Percentiles rank a stretch among this genome's conserved stretches.
Conservation (phyloP, 35 echinoderm and acorn worm species). For the Lytechinus variegatus region DNA sequence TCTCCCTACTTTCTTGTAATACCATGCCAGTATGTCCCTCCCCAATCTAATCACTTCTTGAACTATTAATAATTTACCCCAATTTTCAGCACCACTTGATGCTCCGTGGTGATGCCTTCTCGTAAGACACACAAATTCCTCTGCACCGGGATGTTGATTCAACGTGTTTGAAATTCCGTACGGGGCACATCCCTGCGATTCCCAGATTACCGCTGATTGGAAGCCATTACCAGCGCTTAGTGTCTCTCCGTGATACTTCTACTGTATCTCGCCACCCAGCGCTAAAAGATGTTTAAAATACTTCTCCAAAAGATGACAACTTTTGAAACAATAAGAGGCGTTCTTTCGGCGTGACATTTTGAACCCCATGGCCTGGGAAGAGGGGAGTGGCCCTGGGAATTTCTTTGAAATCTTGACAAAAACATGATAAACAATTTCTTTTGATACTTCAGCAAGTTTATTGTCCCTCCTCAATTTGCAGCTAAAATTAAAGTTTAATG, state of each 20-base stretch:
- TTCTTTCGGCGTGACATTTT: not conserved
- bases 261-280: constrained; percentile 8
- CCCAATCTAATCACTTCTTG: constrained; percentile 44
- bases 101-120: not conserved
- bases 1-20: not conserved
- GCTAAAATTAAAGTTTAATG: too few species aligned
- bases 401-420: not conserved
- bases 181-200: constrained; percentile 40
- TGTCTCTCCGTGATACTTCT: constrained; percentile 20
- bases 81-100: constrained; percentile 41
- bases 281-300: not conserved
- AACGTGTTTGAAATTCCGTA: constrained; percentile 36
- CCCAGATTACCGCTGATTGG: constrained; percentile 22
- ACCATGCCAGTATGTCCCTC: not conserved
- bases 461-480: too few species aligned
- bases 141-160: not conserved
- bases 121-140: not conserved
- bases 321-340: not conserved
- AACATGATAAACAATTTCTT: too few species aligned
- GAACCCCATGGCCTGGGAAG: not conserved
- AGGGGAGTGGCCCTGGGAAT: not conserved
- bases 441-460: too few species aligned
- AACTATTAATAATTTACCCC: constrained; percentile 45
- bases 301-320: not conserved
- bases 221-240: not conserved